phyloP scores from a whole-genome alignment of 2,797 vertebrate species.

The Lates japonicus region DNA sequence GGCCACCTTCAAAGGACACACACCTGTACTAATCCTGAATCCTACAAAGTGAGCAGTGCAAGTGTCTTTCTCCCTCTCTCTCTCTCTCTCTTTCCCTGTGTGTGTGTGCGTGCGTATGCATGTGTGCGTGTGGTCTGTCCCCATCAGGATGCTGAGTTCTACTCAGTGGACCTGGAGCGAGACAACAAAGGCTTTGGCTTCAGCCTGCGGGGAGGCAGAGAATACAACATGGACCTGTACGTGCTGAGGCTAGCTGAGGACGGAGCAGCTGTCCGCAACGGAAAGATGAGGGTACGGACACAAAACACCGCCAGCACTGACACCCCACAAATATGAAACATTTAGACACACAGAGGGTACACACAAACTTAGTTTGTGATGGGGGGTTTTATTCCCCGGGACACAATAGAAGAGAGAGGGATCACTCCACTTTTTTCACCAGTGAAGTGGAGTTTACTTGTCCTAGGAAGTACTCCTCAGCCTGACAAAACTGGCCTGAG shows the following conservation, averaged over 20 bases:
- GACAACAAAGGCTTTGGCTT: constrained; percentile 99
- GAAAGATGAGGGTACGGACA: constrained; percentile 95
- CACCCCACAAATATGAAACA: background rate
- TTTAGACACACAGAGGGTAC: background rate
- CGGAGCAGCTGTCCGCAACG: constrained; percentile 95
- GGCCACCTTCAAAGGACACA: no score
- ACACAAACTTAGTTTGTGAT: background rate
- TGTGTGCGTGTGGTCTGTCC: constrained; percentile 19
- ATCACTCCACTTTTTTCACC: background rate
- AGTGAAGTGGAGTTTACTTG: background rate
- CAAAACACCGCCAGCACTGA: background rate
- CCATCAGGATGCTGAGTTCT: constrained; percentile 93
- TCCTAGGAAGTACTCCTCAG: background rate
- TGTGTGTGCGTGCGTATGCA: constrained; percentile 7
- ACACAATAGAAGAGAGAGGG: background rate
- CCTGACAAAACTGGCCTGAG: background rate
- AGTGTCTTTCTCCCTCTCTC: constrained; percentile 47
- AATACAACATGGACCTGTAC: constrained; percentile 99
- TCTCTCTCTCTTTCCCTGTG: background rate
- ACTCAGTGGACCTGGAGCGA: constrained; percentile 96
- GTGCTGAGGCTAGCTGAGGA: constrained; percentile 97
- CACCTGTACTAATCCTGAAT: no score
- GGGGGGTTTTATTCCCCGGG: background rate
- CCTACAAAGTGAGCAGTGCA: no score
- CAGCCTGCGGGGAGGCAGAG: constrained; percentile 96